Base-by-base conservation (phyloP, 2,113 vertebrate species). In the Malaclemys terrapin region DNA sequence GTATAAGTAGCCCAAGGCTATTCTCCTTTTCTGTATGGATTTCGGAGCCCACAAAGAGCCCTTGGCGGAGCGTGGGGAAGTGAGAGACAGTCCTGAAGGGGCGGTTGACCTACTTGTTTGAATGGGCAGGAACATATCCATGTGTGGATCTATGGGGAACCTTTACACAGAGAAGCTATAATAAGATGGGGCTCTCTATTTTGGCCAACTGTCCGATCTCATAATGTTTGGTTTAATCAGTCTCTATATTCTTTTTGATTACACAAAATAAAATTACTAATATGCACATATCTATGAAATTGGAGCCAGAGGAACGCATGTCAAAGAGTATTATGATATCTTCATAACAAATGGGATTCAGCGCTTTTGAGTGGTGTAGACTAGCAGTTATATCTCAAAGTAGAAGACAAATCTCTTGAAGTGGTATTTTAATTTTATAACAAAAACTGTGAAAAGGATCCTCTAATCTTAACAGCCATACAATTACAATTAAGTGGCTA, bases 311-410 rank as follows among this genome's bases (percentile, higher is more conserved):
- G 10, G 13, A 76, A 5, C 62, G 80, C 53, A 59, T 91, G 17
- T 84, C 72, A 93, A 93, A 94, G 14, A 90, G 5, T 8, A 25
- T 53, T 78, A 72, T 49, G 81, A 85, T 89, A 80, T 45, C 62
- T 78, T 86, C 6, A 0, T 12, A 87, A 82, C 14, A 65, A 59
- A 56, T 0, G 65, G 49, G 20, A 89, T 62, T 7, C 25, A 52
- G n/a, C 65, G 38, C 29, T 79, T 59, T 4, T 31, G 49, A 92
- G 45, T 20, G 17, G 50, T 6, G 42, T 2, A 25, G 27, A 54
- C 62, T 85, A 80, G 53, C 24, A 84, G 38, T 3, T 53, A 62
- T 12, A 16, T 2, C 4, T 38, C n/a, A 89, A 79, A 84, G 57
- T 19, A 47, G 35, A 47, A 89, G 29, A 6, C 82, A 91, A 95